Evolutionary conservation across 2,113 vertebrate species (phyloP), one percentile per base, ranked within the genome.

Genomic region (Mugil cephalus): DNA sequence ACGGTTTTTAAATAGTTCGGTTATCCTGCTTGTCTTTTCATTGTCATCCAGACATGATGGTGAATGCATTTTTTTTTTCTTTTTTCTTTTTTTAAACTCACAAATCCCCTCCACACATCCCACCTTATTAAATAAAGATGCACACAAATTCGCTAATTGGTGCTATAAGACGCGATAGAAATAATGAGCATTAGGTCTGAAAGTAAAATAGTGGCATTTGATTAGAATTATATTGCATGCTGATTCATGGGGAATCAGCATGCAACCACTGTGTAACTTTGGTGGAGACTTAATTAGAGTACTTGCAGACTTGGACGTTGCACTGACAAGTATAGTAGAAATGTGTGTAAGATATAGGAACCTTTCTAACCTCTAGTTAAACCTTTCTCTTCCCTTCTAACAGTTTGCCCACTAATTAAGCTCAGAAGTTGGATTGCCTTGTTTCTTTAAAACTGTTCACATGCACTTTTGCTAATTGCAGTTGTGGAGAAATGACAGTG

Each of bases 381-480:
- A 89, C 86, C 81, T 72, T 30, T 86, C 69, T 87, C 87, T 82
- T 87, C 79, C 77, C 21, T 74, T 83, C 67, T 76, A 84, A 75
- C 80, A 79, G 79, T 87, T 80, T 86, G 74, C 77, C 86, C 85
- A 85, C 90, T 90, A 93, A 94, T 93, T 93, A 92, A 91, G 88
- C 61, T 87, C 54, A 62, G 69, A 63, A 80, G 78, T 76, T 79
- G 80, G 79, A 78, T 87, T 80, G 51, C 79, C 77, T 73, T 86
- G 69, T 66, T 83, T 74, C 83, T 85, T 74, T 34, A 58, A 66
- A 80, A 81, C 53, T 30, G 60, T 50, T 66, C 69, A 65, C 66
- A 70, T 50, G 36, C 47, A 77, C 30, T 65, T 87, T 75, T 89
- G 80, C 83, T 88, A 90, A 90, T 85, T 90, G 80, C 77, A 74